A percentile compares a stretch with the other conserved stretches of the same genome.
These are phyloP conservation scores for Himalopsyche anomala DNA, from an alignment of 2,888 invertebrate species.

Conservation along the genomic window DNA sequence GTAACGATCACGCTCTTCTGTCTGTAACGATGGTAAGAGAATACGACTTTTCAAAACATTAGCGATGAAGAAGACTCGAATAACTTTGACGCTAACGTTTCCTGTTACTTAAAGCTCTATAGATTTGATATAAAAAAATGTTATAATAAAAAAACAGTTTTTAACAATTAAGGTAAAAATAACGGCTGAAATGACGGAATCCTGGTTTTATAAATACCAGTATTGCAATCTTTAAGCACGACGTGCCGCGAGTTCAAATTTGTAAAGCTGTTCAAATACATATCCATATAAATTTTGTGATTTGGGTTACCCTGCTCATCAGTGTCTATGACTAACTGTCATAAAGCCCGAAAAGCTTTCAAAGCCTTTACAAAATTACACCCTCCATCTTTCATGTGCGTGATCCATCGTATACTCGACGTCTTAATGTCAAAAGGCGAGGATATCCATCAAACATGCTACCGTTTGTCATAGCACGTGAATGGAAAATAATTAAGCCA, in stretches of 20 bases:
- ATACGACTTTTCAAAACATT: no score
- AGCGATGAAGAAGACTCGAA: no score
- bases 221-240: background rate
- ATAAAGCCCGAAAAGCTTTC: background rate
- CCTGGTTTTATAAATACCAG: no score
- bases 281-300: background rate
- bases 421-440: conserved; percentile 14
- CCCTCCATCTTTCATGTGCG: background rate
- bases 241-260: background rate
- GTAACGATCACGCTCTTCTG: no score
- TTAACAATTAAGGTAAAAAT: no score
- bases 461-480: background rate
- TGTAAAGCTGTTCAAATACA: background rate
- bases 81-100: no score
- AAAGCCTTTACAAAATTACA: conserved; percentile 16
- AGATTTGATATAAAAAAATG: no score
- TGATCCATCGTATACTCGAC: background rate
- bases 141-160: no score
- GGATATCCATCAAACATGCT: conserved; percentile 9
- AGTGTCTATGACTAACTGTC: conserved; percentile 23
- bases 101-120: no score
- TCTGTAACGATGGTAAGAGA: no score
- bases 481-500: background rate
- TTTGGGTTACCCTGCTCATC: background rate
- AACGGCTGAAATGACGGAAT: no score